A percentile compares a stretch with the other conserved stretches of the same genome.
These are phyloP conservation scores for Poecilia gillii DNA, from an alignment of 2,797 vertebrate genomes.

Conservation along the genomic window DNA sequence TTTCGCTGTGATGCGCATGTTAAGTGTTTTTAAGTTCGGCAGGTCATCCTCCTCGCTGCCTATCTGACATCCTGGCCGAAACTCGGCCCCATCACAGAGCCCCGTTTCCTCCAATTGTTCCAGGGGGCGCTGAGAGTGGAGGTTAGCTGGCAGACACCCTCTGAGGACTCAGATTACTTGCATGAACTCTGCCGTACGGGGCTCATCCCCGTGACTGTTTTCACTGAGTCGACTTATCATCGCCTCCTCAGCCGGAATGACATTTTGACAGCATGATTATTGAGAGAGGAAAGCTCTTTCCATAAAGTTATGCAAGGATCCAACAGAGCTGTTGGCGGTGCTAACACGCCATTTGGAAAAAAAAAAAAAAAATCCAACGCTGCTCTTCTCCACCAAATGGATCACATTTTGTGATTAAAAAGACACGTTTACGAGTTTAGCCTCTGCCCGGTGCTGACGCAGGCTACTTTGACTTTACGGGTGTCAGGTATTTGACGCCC, in stretches of 20 bases:
- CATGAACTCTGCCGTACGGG: conserved; percentile 14
- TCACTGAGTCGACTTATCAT: conserved; percentile 5
- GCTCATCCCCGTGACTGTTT: conserved; percentile 36
- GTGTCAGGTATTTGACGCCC: conserved; percentile 17
- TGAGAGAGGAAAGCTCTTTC: conserved; percentile 4
- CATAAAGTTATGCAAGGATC: conserved; percentile 32
- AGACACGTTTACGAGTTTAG: not conserved
- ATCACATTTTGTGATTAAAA: conserved; percentile 4
- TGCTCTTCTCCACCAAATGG: not conserved
- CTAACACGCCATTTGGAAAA: not conserved
- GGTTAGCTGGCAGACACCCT: conserved; percentile 37
- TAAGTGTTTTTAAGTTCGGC: conserved; percentile 1
- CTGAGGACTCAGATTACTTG: conserved; percentile 28
- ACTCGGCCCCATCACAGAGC: conserved; percentile 47
- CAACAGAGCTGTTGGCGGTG: not conserved
- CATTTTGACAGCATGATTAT: conserved; percentile 2
- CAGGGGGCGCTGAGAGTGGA: conserved; percentile 40
- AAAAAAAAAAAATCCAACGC: not conserved
- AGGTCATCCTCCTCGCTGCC: conserved; percentile 38
- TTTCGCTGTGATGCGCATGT: conserved; percentile 6
- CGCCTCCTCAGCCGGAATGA: conserved; percentile 1
- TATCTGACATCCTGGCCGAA: conserved; percentile 71
- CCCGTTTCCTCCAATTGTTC: conserved; percentile 79
- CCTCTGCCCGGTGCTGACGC: not conserved
- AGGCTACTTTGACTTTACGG: conserved; percentile 3